Evolutionary conservation across 1,140 invertebrate species (phyloP), one percentile per base, ranked within the genome.

Genomic region (Drosophila arizonae): DNA sequence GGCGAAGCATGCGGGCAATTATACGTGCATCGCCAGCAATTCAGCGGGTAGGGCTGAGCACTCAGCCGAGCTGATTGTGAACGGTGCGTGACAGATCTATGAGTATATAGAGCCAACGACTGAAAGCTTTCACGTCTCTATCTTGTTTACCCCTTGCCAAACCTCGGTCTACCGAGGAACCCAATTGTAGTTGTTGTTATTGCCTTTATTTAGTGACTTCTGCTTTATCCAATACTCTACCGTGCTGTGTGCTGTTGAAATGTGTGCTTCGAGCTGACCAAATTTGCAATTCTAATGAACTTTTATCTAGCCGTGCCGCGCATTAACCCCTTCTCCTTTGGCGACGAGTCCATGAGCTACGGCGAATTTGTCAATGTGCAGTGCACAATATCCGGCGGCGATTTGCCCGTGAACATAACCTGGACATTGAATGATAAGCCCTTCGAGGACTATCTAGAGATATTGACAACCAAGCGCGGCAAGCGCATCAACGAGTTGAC

Each of bases 401-500:
- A 95, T 89, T 93, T 94, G 77, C 95, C 95, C 2, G 90, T 96
- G 10, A 93, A 92, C 54, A 93, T 95, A 8, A 92, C 90, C 15
- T 95, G 95, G 95, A 92, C 90, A 8, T 93, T 95, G 68, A 93
- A 94, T 70, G 92, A 92, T 52, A 91, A 91, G 63, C 92, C 91
- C 36, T 84, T 94, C 70, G 92, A 92, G 90, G 87, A 93, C 77
- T 91, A 92, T 76, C 91, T 93, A 55, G 92, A 93, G 67, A 92
- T 94, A 63, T 78, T 92, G 43, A 92, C 93, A n/a, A 93, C 94
- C 3, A 94, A 94, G 91, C 91, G 95, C 77, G 95, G 95, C 54
- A 94, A 94, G 72, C 94, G 94, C 85, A 95, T 95, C 65, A 95
- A 94, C 62, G 92, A 96, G 78, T 92, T 98, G 65, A 95, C 94